These are phyloP conservation scores for Tiliqua scincoides DNA, from an alignment of 2,113 vertebrate species.

Conservation along the genomic window DNA sequence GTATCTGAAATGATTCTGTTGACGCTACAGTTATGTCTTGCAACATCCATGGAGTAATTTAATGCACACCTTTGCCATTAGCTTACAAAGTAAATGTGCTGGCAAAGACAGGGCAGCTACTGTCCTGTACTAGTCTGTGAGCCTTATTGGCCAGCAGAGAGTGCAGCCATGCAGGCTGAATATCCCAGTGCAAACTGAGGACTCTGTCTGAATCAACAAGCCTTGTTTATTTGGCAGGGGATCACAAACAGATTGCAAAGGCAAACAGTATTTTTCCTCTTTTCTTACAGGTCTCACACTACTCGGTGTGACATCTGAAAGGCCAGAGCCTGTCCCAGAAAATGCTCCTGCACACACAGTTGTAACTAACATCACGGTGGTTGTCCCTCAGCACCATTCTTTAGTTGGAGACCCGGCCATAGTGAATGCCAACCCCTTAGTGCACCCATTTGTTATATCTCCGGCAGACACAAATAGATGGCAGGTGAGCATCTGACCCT, in stretches of 20 bases:
- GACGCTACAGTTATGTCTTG: background rate
- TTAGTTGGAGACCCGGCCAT: slow-evolving; percentile 53
- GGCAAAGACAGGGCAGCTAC: background rate
- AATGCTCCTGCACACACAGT: slow-evolving; percentile 41
- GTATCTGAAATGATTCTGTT: background rate
- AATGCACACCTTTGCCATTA: background rate
- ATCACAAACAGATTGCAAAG: too few species aligned
- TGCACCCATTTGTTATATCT: slow-evolving; percentile 54
- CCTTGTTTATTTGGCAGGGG: too few species aligned
- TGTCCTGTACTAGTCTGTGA: background rate
- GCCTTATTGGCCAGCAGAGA: background rate
- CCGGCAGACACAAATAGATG: slow-evolving; percentile 31
- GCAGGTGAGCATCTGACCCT: slow-evolving; percentile 48
- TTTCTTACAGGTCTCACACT: slow-evolving; percentile 38
- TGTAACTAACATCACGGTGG: slow-evolving; percentile 23
- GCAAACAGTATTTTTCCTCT: too few species aligned
- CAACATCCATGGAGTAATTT: background rate
- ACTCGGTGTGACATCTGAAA: slow-evolving; percentile 35
- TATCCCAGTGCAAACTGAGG: too few species aligned
- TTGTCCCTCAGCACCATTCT: slow-evolving; percentile 13
- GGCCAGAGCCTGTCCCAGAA: slow-evolving; percentile 40
- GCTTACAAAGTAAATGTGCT: background rate
- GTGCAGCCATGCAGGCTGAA: too few species aligned
- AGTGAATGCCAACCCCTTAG: slow-evolving; percentile 51
- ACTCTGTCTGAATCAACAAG: too few species aligned